Evolutionary conservation across 2,113 vertebrate species (phyloP).

Genomic region (Hirundichthys speculiger): DNA sequence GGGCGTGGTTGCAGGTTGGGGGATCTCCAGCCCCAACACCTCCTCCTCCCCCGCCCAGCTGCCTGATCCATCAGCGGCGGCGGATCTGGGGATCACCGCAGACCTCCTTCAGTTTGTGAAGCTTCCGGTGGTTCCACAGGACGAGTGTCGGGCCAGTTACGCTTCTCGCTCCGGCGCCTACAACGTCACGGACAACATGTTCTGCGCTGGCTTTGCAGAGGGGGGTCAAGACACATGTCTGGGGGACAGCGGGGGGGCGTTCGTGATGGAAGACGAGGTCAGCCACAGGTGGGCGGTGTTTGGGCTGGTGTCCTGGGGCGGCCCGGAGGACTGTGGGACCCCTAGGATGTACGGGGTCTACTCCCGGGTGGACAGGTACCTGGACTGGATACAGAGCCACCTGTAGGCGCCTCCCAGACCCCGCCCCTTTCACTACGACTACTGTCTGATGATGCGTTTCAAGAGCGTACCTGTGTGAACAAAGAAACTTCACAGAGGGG

Average conservation of each 20-base stretch:
- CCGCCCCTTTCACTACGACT: too few species aligned
- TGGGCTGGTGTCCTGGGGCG: conserved; percentile 95
- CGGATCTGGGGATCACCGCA: conserved; percentile 80
- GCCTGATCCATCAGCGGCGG: conserved; percentile 71
- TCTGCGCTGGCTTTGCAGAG: conserved; percentile 93
- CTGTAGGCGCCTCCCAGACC: conserved; percentile 32
- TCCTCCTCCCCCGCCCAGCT: conserved; percentile 76
- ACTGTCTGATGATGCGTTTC: too few species aligned
- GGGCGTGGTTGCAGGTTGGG: conserved; percentile 96
- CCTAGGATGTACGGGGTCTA: conserved; percentile 96
- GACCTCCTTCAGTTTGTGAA: conserved; percentile 93
- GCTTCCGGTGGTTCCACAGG: conserved; percentile 90
- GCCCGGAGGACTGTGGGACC: conserved; percentile 94
- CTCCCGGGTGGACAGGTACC: conserved; percentile 90
- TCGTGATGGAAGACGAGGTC: conserved; percentile 83
- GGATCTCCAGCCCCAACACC: conserved; percentile 87
- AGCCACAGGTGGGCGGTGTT: conserved; percentile 88
- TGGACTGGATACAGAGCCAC: conserved; percentile 86
- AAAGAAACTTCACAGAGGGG: too few species aligned
- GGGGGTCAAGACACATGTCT: conserved; percentile 94
- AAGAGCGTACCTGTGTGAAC: too few species aligned
- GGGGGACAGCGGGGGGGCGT: conserved; percentile 95
- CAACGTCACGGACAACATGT: conserved; percentile 96
- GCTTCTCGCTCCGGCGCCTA: conserved; percentile 89
- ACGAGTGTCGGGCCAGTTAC: conserved; percentile 91